Conservation (phyloP, 2,888 invertebrate genomes). For the Agrotis clavis region DNA sequence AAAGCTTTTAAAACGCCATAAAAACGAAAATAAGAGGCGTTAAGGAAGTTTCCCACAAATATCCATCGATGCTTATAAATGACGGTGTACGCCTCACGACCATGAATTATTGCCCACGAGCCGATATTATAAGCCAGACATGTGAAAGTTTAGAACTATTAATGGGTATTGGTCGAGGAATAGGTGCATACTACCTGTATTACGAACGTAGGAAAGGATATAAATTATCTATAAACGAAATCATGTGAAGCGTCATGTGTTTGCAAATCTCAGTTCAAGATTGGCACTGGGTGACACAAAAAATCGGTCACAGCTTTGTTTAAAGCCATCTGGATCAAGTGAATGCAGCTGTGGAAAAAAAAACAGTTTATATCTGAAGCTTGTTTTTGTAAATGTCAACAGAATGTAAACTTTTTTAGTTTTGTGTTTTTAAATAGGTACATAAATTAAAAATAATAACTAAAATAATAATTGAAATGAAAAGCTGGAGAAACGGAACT, state of each 20-base stretch:
- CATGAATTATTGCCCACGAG: slow-evolving; percentile 25
- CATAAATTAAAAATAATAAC: too few relatives aligned
- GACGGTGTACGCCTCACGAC: slow-evolving; percentile 24
- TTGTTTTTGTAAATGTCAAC: too few relatives aligned
- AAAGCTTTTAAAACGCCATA: slow-evolving; percentile 2
- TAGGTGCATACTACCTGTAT: not conserved
- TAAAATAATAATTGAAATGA: too few relatives aligned
- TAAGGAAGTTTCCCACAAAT: slow-evolving; percentile 9
- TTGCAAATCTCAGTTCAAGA: not conserved
- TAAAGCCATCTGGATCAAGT: not conserved
- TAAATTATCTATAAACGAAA: not conserved
- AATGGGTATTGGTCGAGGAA: slow-evolving; percentile 6
- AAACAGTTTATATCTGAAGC: too few relatives aligned
- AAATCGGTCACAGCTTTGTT: not conserved
- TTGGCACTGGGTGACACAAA: not conserved
- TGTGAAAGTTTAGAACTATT: slow-evolving; percentile 41
- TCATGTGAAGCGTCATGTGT: not conserved
- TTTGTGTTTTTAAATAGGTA: too few relatives aligned
- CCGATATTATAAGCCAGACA: slow-evolving; percentile 14
- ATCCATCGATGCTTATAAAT: slow-evolving; percentile 21
- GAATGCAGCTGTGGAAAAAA: too few relatives aligned
- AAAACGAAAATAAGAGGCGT: not conserved
- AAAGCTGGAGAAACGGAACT: too few relatives aligned
- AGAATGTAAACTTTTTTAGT: too few relatives aligned
- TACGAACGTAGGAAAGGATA: too few relatives aligned